A percentile compares a stretch with the other conserved stretches of the same genome.
Evolutionary conservation across 2,113 vertebrate species (phyloP).

Genomic region (Cyanoderma ruficeps): DNA sequence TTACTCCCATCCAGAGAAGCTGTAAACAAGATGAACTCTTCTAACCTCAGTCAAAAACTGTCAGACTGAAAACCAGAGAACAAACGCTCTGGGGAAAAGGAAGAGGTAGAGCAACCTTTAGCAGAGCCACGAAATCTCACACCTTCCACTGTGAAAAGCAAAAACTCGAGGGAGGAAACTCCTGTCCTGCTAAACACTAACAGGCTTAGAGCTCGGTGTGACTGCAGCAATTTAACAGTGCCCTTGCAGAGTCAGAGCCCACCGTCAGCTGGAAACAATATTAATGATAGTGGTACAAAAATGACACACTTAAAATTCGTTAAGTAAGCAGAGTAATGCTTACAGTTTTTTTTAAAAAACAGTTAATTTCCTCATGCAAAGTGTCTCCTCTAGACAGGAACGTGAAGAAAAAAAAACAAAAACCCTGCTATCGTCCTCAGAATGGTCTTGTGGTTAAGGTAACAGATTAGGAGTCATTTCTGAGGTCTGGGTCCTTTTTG

Average conservation of each 20-base stretch:
- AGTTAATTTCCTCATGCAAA: background rate
- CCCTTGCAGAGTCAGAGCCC: constrained; percentile 18
- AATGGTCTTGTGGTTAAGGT: background rate
- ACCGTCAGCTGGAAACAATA: background rate
- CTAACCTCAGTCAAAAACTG: constrained; percentile 6
- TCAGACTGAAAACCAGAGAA: background rate
- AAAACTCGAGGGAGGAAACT: background rate
- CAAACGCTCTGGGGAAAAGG: background rate
- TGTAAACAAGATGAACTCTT: constrained; percentile 14
- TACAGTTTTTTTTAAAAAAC: background rate
- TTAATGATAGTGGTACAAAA: background rate
- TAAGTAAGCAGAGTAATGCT: background rate
- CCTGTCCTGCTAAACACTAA: background rate
- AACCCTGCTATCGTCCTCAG: background rate
- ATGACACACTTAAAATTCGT: background rate
- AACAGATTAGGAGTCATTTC: constrained; percentile 9
- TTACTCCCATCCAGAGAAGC: background rate
- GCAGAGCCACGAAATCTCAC: background rate
- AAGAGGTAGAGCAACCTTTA: background rate
- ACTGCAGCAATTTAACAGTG: constrained; percentile 32
- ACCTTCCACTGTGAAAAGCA: background rate
- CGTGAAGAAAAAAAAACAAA: background rate
- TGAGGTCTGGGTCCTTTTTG: background rate
- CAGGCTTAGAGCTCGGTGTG: constrained; percentile 19
- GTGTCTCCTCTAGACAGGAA: background rate